These are phyloP conservation scores for Petrocephalus zakoni DNA, from an alignment of 2,113 vertebrate species.

Conservation along the genomic window DNA sequence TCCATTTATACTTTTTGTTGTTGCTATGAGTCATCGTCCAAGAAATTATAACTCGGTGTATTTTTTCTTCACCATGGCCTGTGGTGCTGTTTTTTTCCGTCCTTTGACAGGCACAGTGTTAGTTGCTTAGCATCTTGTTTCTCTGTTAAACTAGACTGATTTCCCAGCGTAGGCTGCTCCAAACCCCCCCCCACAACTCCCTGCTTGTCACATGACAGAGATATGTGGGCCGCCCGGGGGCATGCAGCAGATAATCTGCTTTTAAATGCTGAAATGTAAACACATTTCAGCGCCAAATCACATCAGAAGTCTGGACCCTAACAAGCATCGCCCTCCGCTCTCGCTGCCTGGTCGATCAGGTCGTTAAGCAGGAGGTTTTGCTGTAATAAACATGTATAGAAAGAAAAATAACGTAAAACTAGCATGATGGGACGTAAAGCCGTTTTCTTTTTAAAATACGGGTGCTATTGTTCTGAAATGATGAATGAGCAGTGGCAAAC, in stretches of 20 bases:
- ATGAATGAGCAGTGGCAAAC: background rate
- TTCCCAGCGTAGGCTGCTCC: constrained; percentile 14
- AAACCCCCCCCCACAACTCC: background rate
- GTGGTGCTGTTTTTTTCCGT: constrained; percentile 13
- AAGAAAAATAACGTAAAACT: background rate
- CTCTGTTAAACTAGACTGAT: constrained; percentile 21
- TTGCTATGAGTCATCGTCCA: constrained; percentile 31
- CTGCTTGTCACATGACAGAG: background rate
- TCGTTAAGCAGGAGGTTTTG: background rate
- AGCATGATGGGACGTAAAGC: background rate
- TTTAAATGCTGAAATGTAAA: constrained; percentile 21
- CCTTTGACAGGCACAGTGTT: background rate
- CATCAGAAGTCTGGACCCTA: background rate
- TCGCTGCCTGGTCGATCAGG: background rate
- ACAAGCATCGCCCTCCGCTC: background rate
- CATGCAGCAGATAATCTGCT: constrained; percentile 6
- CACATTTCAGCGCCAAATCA: background rate
- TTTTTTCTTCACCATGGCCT: constrained; percentile 18
- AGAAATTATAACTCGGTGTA: constrained; percentile 22
- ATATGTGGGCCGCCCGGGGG: background rate
- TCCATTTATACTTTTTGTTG: background rate
- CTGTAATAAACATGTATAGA: background rate
- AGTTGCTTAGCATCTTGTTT: constrained; percentile 31
- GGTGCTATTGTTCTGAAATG: background rate
- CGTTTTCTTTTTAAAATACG: background rate